A percentile compares a stretch with the other conserved stretches of the same genome.
Evolutionary conservation across 2,888 invertebrate species (phyloP).

Genomic region (Drosophila monieri): DNA sequence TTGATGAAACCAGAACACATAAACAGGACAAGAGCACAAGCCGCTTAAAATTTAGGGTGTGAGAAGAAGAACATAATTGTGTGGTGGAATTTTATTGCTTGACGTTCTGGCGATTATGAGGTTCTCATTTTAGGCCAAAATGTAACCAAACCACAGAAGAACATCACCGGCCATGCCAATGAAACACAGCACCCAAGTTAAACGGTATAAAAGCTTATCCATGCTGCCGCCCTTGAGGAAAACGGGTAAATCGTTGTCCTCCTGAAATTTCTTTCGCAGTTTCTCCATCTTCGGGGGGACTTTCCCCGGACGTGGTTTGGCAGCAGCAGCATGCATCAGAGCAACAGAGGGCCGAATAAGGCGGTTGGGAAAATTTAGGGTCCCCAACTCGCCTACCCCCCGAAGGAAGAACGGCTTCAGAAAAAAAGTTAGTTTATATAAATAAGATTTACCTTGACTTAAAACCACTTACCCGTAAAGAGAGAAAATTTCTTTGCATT

Average conservation of each 20-base stretch:
- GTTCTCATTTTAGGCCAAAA: conserved; percentile 25
- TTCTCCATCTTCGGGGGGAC: conserved; percentile 55
- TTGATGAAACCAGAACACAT: neutral
- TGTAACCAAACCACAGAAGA: conserved; percentile 54
- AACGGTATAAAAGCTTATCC: conserved; percentile 84
- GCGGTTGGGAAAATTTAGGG: conserved; percentile 20
- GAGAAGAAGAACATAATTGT: neutral
- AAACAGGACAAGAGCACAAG: neutral
- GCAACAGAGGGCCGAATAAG: conserved; percentile 25
- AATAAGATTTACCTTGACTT: neutral
- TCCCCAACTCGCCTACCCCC: conserved; percentile 9
- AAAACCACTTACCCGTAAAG: conserved; percentile 51
- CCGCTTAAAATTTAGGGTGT: neutral
- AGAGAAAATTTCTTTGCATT: conserved; percentile 56
- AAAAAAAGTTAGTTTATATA: neutral
- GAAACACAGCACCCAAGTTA: conserved; percentile 81
- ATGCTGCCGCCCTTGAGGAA: conserved; percentile 85
- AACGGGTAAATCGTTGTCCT: conserved; percentile 84
- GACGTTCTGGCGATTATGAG: neutral
- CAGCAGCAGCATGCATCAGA: conserved; percentile 16
- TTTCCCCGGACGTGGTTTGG: conserved; percentile 34
- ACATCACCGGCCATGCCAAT: conserved; percentile 74
- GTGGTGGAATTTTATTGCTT: neutral
- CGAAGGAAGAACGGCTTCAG: conserved; percentile 51
- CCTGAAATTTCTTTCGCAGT: conserved; percentile 80